Conservation (phyloP, 2,797 vertebrate species). For the Sebastes minor region DNA sequence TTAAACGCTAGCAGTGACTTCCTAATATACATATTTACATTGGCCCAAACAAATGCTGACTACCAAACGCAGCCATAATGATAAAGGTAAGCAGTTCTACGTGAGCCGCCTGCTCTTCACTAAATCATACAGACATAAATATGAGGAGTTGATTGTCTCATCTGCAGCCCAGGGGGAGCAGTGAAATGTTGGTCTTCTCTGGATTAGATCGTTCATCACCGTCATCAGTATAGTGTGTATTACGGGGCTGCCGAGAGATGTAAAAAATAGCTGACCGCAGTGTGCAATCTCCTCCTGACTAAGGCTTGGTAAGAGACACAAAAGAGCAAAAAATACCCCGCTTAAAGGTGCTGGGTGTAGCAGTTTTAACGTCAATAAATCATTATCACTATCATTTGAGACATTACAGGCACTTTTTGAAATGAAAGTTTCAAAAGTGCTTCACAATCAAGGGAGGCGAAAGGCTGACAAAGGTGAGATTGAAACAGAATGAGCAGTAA, state of each 20-base stretch:
- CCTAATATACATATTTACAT: slow-evolving; percentile 29
- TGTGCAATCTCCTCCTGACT: slow-evolving; percentile 45
- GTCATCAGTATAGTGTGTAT: slow-evolving; percentile 41
- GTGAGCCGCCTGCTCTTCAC: slow-evolving; percentile 19
- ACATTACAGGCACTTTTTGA: slow-evolving; percentile 14
- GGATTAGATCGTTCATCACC: slow-evolving; percentile 64
- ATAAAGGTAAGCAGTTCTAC: slow-evolving; percentile 44
- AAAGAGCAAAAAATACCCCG: slow-evolving; percentile 20
- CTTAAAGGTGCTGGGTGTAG: slow-evolving; percentile 32
- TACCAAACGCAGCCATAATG: slow-evolving; percentile 8
- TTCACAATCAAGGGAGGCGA: background rate
- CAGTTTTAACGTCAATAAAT: slow-evolving; percentile 53
- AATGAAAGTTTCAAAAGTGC: slow-evolving; percentile 25
- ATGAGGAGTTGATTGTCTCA: slow-evolving; percentile 48
- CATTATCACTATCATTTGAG: slow-evolving; percentile 35
- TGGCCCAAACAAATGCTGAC: slow-evolving; percentile 26
- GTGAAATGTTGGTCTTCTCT: slow-evolving; percentile 50
- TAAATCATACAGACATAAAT: slow-evolving; percentile 56
- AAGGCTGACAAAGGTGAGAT: background rate
- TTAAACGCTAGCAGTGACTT: background rate
- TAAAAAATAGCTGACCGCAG: slow-evolving; percentile 56
- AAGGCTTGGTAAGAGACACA: slow-evolving; percentile 51
- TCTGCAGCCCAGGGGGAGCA: slow-evolving; percentile 21
- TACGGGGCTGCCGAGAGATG: slow-evolving; percentile 49
- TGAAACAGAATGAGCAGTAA: background rate